Percentiles rank a stretch among this genome's conserved stretches.
phyloP scores from a whole-genome alignment of 2,797 vertebrate species.

The Periparus ater region DNA sequence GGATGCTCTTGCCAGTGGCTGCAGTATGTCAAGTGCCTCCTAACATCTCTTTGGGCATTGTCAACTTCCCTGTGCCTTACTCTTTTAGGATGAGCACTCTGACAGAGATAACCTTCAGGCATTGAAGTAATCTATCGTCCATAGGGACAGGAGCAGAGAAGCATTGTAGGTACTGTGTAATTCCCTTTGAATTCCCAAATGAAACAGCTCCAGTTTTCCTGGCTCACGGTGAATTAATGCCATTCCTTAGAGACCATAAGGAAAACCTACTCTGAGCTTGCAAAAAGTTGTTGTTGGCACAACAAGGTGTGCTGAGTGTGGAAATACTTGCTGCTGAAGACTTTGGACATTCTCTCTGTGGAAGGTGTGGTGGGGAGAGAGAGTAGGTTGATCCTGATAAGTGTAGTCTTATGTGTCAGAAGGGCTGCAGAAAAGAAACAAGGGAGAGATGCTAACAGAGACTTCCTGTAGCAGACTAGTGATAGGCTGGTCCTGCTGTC shows the following conservation, averaged over 20 bases:
- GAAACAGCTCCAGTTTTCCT: not conserved
- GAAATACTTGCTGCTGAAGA: rapidly evolving
- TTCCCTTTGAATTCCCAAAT: too few relatives aligned
- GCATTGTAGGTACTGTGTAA: not conserved
- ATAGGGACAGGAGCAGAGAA: not conserved
- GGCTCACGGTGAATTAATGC: not conserved
- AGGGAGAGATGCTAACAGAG: not conserved
- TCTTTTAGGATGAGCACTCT: not conserved
- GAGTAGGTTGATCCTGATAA: too few relatives aligned
- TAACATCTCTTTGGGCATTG: not conserved
- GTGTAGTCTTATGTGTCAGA: rapidly evolving
- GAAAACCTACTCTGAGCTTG: not conserved
- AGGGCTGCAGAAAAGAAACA: not conserved
- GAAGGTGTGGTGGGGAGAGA: rapidly evolving
- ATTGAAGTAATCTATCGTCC: not conserved
- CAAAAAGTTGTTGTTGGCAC: not conserved
- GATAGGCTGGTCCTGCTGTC: not conserved
- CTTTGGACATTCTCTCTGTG: not conserved
- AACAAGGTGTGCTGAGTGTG: rapidly evolving
- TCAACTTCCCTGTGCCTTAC: not conserved
- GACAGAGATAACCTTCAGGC: not conserved
- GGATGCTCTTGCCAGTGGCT: not conserved
- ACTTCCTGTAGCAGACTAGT: rapidly evolving
- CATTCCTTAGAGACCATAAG: not conserved
- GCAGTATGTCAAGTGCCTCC: rapidly evolving